Evolutionary conservation across 2,797 vertebrate genomes (phyloP).

Genomic region (Malurus leucopterus): DNA sequence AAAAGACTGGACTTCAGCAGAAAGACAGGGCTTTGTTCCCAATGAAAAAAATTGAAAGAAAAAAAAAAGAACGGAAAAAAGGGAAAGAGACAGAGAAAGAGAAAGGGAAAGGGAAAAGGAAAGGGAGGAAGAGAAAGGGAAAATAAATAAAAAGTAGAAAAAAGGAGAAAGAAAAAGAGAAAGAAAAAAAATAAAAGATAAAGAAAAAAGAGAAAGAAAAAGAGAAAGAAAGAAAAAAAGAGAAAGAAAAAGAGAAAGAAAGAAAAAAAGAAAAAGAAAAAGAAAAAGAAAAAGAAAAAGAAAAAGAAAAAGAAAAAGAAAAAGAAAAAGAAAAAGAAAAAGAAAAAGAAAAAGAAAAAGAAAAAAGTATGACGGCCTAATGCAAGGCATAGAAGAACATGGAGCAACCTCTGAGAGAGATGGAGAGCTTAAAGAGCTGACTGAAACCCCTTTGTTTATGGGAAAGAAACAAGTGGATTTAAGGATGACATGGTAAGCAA

Average conservation of each 20-base stretch:
- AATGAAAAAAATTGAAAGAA: not conserved
- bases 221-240: too few relatives aligned
- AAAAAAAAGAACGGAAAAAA: accelerated
- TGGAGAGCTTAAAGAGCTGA: not conserved
- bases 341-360: accelerated
- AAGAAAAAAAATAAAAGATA: not conserved
- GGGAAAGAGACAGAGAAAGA: accelerated
- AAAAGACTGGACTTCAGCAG: not conserved
- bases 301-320: too few relatives aligned
- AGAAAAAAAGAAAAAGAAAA: too few relatives aligned
- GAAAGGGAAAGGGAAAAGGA: not conserved
- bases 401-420: not conserved
- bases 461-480: not conserved
- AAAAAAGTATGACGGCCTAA: not conserved
- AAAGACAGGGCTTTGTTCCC: not conserved
- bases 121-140: not conserved
- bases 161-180: accelerated
- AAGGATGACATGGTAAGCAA: not conserved
- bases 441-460: not conserved
- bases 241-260: too few relatives aligned
- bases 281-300: accelerated
- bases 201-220: too few relatives aligned
- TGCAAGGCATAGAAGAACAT: not conserved
- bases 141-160: not conserved
- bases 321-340: accelerated